Evolutionary conservation across 1,140 invertebrate genomes (phyloP), one percentile per base, ranked within the genome.

Genomic region (Ladona fulva): DNA sequence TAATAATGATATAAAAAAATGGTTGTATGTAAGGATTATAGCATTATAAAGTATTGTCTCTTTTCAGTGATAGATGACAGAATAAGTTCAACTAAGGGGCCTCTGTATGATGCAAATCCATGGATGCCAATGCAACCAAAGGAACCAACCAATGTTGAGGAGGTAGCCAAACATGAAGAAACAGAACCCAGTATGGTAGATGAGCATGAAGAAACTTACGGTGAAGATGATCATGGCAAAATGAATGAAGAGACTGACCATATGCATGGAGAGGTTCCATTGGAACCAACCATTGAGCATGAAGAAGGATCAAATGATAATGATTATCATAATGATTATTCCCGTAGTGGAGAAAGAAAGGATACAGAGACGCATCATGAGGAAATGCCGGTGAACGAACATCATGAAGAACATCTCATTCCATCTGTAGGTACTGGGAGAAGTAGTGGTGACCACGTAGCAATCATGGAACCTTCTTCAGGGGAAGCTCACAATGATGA

Each of bases 11-110:
- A 76, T 75, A 24, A 24, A 42, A 24, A 74, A 29, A 24, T 76
- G 66, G n/a, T 75, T 77, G 25, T 73, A 78, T 74, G 74, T 24
- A 78, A n/a, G n/a, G 8, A 37, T 37, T 37, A 37, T 37, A 37
- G 29, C 8, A 37, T 1, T 37, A 37, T 37, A 37, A 37, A 1
- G 29, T 37, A 8, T 8, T 37, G 14, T 66, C n/a, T 12, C 5
- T 37, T 66, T 66, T 3, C n/a, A 66, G 52, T 66, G 52, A 22
- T 66, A 3, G 52, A 66, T 16, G 52, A 66, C n/a, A 66, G n/a
- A 5, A 66, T 12, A 3, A 22, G 16, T 16, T 66, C 52, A 16
- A 66, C 52, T 66, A 1, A 66, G 12, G 52, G 52, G 5, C 52
- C 52, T 19, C 5, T 19, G 14, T 66, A 19, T 22, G 52, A 66